Evolutionary conservation across 2,797 vertebrate species (phyloP).

Genomic region (Gallinago nigripennis): DNA sequence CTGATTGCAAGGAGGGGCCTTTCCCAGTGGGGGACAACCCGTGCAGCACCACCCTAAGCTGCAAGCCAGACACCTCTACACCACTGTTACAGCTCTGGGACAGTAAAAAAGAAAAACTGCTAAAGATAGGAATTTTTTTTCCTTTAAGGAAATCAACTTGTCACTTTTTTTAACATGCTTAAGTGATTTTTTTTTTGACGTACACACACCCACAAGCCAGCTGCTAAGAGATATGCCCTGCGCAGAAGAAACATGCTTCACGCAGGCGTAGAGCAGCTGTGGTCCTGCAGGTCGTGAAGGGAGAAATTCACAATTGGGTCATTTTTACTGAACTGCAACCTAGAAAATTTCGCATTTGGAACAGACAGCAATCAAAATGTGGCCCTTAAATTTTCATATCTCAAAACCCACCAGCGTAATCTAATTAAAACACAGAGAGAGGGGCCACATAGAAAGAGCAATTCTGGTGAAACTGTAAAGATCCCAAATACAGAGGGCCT

Average conservation of each 20-base stretch:
- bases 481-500: background rate
- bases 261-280: background rate
- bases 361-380: background rate
- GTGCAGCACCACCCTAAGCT: background rate
- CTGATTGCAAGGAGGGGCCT: background rate
- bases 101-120: background rate
- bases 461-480: background rate
- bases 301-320: background rate
- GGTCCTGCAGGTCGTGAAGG: background rate
- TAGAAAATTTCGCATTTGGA: background rate
- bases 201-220: background rate
- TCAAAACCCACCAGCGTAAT: background rate
- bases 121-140: background rate
- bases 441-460: background rate
- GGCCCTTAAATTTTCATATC: background rate
- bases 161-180: background rate
- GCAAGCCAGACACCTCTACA: background rate
- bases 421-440: background rate
- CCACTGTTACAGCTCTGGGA: background rate
- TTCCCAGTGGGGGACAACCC: background rate
- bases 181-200: background rate
- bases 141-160: background rate
- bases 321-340: background rate
- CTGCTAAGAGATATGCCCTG: background rate
- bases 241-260: background rate